Evolutionary conservation across 2,113 vertebrate genomes (phyloP).

Genomic region (Oreotragus oreotragus): DNA sequence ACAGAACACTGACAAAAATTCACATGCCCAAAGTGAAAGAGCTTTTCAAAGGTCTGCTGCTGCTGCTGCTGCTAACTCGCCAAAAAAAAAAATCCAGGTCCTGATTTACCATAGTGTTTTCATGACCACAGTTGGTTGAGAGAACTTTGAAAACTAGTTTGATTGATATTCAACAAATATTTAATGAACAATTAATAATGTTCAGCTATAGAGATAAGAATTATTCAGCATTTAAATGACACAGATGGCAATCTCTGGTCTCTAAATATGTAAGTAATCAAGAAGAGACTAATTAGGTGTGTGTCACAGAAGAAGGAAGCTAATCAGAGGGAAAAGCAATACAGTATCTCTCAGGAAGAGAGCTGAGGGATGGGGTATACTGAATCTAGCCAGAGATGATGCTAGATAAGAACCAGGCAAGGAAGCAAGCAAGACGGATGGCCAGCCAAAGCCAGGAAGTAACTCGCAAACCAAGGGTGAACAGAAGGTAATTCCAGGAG

Average conservation of each 20-base stretch:
- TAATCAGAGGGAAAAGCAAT: background rate
- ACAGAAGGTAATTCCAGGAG: constrained; percentile 41
- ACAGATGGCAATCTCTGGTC: background rate
- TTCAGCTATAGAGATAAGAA: background rate
- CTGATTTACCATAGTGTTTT: constrained; percentile 3
- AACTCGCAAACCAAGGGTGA: constrained; percentile 8
- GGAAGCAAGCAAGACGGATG: background rate
- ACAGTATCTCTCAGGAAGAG: background rate
- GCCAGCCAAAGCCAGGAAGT: background rate
- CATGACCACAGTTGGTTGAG: background rate
- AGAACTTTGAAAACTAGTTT: constrained; percentile 16
- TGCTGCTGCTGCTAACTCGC: no score
- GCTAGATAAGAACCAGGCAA: background rate
- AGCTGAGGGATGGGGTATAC: background rate
- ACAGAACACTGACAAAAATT: background rate
- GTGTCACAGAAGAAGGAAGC: background rate
- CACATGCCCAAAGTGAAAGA: background rate
- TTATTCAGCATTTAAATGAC: constrained; percentile 1
- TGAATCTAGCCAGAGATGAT: background rate
- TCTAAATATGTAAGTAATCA: background rate
- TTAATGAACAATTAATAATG: background rate
- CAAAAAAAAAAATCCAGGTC: background rate
- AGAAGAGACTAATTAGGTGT: background rate
- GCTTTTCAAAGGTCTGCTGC: background rate
- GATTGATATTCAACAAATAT: background rate